Conservation (phyloP, 1,140 invertebrate genomes). For the Odontomachus brunneus region DNA sequence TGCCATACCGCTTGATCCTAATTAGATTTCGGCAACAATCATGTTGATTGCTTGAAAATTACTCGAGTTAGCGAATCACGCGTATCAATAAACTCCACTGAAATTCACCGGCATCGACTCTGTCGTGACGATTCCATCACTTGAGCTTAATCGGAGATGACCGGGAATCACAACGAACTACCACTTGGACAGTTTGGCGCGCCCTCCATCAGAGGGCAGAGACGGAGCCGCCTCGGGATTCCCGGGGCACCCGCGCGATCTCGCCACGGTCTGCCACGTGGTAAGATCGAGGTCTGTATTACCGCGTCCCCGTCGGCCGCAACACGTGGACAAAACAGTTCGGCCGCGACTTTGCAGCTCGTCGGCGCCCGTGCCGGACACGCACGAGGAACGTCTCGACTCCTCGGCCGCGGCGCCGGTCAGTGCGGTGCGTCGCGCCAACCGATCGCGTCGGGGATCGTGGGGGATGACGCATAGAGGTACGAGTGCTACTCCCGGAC, state of each 20-base stretch:
- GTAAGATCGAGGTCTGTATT: conserved; percentile 58
- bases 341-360: conserved; percentile 62
- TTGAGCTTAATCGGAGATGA: not conserved
- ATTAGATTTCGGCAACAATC: too few relatives aligned
- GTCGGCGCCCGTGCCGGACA: conserved; percentile 44
- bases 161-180: not conserved
- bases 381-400: not conserved
- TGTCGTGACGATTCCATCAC: too few relatives aligned
- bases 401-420: not conserved
- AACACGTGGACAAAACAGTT: conserved; percentile 75
- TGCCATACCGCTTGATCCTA: too few relatives aligned
- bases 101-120: too few relatives aligned
- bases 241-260: conserved; percentile 13
- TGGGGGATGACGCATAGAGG: not conserved
- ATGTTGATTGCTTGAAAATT: too few relatives aligned
- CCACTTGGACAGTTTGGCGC: not conserved
- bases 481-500: not conserved
- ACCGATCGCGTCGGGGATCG: not conserved
- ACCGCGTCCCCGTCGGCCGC: conserved; percentile 29
- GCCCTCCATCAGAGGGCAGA: conserved; percentile 39
- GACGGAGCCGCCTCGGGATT: not conserved
- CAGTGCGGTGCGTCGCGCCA: not conserved
- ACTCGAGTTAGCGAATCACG: too few relatives aligned
- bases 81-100: too few relatives aligned
- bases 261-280: conserved; percentile 24